Percentiles rank a stretch among this genome's conserved stretches.
phyloP scores from a whole-genome alignment of 2,113 vertebrate species.

The Piprites chloris region DNA sequence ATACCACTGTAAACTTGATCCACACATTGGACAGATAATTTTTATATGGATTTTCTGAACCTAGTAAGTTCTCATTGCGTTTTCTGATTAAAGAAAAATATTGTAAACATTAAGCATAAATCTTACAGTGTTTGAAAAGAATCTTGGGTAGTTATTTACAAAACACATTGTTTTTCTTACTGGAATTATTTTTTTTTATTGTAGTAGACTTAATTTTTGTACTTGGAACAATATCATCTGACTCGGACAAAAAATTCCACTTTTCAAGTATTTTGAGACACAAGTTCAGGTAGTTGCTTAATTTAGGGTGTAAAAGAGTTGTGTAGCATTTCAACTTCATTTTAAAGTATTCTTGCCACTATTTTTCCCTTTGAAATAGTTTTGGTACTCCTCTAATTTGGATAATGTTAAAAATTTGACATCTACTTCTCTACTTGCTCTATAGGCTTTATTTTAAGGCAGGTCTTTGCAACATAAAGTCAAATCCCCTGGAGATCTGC shows the following conservation, averaged over 20 bases:
- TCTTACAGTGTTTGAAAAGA: not conserved
- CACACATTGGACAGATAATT: not conserved
- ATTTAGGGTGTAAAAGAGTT: not conserved
- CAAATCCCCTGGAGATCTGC: not conserved
- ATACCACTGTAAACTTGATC: not conserved
- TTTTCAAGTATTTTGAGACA: not conserved
- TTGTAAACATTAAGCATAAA: not conserved
- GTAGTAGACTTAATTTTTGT: not conserved
- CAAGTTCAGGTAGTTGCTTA: not conserved
- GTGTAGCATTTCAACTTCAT: not conserved
- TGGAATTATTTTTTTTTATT: not conserved
- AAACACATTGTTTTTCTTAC: accelerated
- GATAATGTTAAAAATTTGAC: not conserved
- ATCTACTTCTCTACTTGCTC: not conserved
- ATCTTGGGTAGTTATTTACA: not conserved
- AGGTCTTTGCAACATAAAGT: not conserved
- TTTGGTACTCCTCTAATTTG: not conserved
- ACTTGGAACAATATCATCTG: not conserved
- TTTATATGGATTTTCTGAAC: not conserved
- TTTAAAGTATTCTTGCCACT: not conserved
- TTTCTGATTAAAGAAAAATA: not conserved
- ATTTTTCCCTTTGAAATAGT: not conserved
- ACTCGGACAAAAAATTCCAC: not conserved
- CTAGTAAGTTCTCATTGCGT: not conserved
- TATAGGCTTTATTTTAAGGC: not conserved